These are phyloP conservation scores for Leuctra nigra DNA, from an alignment of 2,888 invertebrate species.

Conservation along the genomic window DNA sequence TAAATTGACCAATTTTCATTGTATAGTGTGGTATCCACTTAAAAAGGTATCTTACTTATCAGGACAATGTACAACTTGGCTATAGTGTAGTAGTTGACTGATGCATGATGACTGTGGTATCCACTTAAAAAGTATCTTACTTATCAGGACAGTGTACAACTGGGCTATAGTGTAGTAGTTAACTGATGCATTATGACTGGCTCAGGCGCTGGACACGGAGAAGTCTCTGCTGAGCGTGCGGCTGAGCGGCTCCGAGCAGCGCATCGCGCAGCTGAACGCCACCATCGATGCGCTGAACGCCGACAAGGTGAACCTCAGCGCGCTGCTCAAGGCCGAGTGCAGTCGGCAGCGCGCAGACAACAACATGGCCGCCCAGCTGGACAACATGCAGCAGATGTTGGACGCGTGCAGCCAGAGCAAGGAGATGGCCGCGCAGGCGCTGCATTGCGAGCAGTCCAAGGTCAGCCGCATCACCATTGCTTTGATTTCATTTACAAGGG, in stretches of 20 bases:
- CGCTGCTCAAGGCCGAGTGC: background rate
- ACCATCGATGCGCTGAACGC: slow-evolving; percentile 19
- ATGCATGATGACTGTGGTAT: too few species aligned
- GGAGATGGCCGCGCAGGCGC: slow-evolving; percentile 24
- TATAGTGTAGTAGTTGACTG: too few species aligned
- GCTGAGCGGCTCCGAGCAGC: slow-evolving; percentile 22
- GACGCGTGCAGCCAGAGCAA: slow-evolving; percentile 24
- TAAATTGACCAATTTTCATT: too few species aligned
- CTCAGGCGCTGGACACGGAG: slow-evolving; percentile 22
- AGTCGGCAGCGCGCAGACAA: background rate
- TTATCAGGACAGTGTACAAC: too few species aligned
- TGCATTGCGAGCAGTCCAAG: slow-evolving; percentile 19
- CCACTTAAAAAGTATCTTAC: too few species aligned
- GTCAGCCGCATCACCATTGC: too few species aligned
- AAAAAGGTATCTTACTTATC: too few species aligned
- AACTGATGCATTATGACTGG: too few species aligned
- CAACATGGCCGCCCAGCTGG: slow-evolving; percentile 19
- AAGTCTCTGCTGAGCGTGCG: slow-evolving; percentile 16
- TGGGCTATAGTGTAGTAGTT: too few species aligned
- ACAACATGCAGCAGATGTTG: slow-evolving; percentile 23
- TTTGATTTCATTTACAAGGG: too few species aligned
- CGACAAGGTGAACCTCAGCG: background rate
- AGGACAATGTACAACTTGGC: too few species aligned
- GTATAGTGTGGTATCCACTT: too few species aligned
- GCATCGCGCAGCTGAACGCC: slow-evolving; percentile 22